A percentile compares a stretch with the other conserved stretches of the same genome.
Conservation (phyloP, 2,888 invertebrate species). For the Venustoraphidia nigricollis region DNA sequence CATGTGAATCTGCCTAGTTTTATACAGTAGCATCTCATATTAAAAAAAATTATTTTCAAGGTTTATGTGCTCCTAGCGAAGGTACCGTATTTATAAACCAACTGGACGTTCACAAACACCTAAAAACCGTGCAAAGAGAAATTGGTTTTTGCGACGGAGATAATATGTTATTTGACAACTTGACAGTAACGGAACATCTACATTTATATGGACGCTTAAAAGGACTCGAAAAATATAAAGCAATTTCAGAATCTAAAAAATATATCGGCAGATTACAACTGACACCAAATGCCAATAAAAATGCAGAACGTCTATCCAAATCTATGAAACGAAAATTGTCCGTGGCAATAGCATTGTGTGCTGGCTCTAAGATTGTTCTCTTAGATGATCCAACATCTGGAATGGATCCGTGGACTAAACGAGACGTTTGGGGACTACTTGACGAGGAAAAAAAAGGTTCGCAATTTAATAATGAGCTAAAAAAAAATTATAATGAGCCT, state of each 20-base stretch:
- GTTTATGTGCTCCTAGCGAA: conserved; percentile 51
- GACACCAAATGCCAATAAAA: conserved; percentile 40
- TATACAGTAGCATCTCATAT: background rate
- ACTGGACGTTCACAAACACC: conserved; percentile 48
- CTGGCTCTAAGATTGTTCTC: conserved; percentile 49
- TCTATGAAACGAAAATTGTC: conserved; percentile 85
- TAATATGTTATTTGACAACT: conserved; percentile 65
- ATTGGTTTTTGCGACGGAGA: conserved; percentile 87
- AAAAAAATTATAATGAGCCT: too few relatives aligned
- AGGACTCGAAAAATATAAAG: conserved; percentile 37
- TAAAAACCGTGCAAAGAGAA: conserved; percentile 47
- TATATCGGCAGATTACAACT: conserved; percentile 43
- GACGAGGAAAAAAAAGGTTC: conserved; percentile 41
- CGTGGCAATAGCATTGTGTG: conserved; percentile 72
- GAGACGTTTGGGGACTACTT: conserved; percentile 60
- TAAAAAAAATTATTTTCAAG: conserved; percentile 27
- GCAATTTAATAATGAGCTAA: too few relatives aligned
- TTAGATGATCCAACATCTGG: conserved; percentile 59
- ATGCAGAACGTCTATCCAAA: conserved; percentile 61
- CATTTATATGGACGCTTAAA: conserved; percentile 67
- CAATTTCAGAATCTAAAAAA: conserved; percentile 34
- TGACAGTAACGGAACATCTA: conserved; percentile 73
- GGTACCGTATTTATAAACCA: conserved; percentile 60
- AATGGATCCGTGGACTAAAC: conserved; percentile 59
- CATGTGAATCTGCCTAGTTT: too few relatives aligned